Percentiles rank a stretch among this genome's conserved stretches.
These are phyloP conservation scores for Lerema accius DNA, from an alignment of 1,140 invertebrate genomes.

Conservation along the genomic window DNA sequence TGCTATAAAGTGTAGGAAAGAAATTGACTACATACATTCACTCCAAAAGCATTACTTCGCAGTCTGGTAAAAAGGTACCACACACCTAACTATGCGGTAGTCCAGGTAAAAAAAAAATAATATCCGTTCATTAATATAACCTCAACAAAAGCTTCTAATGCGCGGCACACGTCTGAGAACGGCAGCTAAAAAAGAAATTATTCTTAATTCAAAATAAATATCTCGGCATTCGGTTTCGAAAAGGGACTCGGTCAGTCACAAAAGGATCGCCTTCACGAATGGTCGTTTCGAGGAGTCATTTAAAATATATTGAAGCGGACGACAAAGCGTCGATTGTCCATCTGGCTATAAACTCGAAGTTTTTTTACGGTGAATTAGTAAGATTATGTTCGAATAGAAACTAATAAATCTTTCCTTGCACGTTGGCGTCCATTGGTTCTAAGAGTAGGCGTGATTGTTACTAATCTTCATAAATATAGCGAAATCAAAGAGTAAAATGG, in stretches of 20 bases:
- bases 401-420: conserved; percentile 72
- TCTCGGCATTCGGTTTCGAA: conserved; percentile 57
- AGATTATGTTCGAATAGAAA: conserved; percentile 71
- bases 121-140: conserved; percentile 65
- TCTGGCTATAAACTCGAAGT: conserved; percentile 63
- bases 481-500: conserved; percentile 51
- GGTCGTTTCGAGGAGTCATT: conserved; percentile 67
- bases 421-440: conserved; percentile 64
- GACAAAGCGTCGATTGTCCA: conserved; percentile 70
- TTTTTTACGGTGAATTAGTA: conserved; percentile 76
- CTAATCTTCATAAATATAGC: conserved; percentile 75
- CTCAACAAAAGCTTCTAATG: conserved; percentile 72
- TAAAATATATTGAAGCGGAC: conserved; percentile 75
- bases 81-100: conserved; percentile 52
- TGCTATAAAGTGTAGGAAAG: too few species aligned
- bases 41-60: too few species aligned
- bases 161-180: conserved; percentile 72
- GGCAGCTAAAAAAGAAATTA: conserved; percentile 77
- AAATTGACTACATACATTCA: too few species aligned
- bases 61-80: background rate
- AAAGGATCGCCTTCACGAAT: conserved; percentile 55
- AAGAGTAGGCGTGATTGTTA: conserved; percentile 62
- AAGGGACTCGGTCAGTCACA: conserved; percentile 66
- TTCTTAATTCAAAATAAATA: conserved; percentile 74
- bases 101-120: conserved; percentile 51